Evolutionary conservation across 2,797 vertebrate genomes (phyloP).

Genomic region (Xenopus petersii): DNA sequence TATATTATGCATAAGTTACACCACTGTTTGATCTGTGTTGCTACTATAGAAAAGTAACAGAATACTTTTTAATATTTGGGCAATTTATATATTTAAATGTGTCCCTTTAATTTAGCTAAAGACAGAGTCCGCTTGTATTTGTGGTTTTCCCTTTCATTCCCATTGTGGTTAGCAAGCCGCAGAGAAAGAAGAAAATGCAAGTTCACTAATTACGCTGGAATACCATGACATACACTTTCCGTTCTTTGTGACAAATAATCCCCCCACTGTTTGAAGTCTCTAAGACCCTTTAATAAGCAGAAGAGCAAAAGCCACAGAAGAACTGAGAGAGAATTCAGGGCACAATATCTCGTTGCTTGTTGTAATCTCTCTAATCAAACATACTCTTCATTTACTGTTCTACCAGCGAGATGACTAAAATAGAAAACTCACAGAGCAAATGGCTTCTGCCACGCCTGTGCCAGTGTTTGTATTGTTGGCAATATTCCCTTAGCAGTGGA

Average conservation of each 20-base stretch:
- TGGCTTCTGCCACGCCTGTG: not conserved
- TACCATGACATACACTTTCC: not conserved
- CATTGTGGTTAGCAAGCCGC: not conserved
- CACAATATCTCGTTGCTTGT: conserved; percentile 3
- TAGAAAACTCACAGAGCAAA: not conserved
- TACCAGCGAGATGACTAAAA: not conserved
- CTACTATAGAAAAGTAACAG: not conserved
- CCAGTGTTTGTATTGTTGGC: not conserved
- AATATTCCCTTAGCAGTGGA: conserved; percentile 4
- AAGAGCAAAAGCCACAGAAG: conserved; percentile 3
- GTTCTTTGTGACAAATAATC: not conserved
- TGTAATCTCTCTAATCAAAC: conserved; percentile 11
- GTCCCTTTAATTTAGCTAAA: not conserved
- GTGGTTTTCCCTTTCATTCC: not conserved
- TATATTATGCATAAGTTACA: no score
- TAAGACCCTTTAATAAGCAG: conserved; percentile 6
- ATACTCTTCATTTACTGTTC: conserved; percentile 1
- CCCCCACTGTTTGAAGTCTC: not conserved
- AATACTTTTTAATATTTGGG: not conserved
- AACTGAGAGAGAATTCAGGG: not conserved
- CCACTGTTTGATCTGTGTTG: not conserved
- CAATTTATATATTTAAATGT: not conserved
- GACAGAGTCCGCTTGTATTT: not conserved
- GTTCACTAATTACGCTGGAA: not conserved
- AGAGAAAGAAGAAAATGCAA: not conserved